Evolutionary conservation across 2,888 invertebrate species (phyloP), one percentile per base, ranked within the genome.

Genomic region (Sesia bembeciformis): DNA sequence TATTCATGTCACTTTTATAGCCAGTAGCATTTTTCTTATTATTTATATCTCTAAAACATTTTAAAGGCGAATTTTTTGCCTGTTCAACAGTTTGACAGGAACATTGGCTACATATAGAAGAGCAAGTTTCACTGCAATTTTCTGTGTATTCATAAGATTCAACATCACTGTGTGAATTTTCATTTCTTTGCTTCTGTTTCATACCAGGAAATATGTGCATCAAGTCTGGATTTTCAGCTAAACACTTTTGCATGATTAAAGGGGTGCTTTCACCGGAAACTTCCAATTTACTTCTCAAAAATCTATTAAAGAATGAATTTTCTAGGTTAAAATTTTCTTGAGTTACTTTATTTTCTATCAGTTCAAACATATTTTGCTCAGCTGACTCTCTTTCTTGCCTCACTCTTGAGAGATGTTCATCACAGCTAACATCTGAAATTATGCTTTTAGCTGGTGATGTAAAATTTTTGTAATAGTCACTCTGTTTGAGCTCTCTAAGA

Each of bases 291-390:
- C 60, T 78, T 58, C 74, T 81, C 56, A 93, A 67, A 59, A 93
- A 90, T 23, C 88, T 87, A 54, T 86, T 79, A 39, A 93, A 90
- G 52, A 92, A 91, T 52, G 93, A 93, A 46, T 93, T 93, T 53
- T 93, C 91, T 58, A 94, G 90, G 70, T 92, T 92, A 63, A 96
- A 94, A 69, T 94, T 94, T 39, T 94, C 93, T 71, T 91, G 90
- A 52, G 92, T 88, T 4, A 93, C 93, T 75, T 94, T 94, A 65
- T 93, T 91, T 79, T 96, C 96, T 42, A 96, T 79, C 4, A 94
- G 74, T 69, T 96, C 95, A 80, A 96, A 96, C 68, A 95, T 91
- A 58, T 92, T 91, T 59, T 95, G 89, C 68, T 95, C 95, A 41
- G 92, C 92, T 3, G 78, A 63, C 76, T 92, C 92, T 67, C 77